Evolutionary conservation across 2,113 vertebrate genomes (phyloP).

Genomic region (Psettodes erumei): DNA sequence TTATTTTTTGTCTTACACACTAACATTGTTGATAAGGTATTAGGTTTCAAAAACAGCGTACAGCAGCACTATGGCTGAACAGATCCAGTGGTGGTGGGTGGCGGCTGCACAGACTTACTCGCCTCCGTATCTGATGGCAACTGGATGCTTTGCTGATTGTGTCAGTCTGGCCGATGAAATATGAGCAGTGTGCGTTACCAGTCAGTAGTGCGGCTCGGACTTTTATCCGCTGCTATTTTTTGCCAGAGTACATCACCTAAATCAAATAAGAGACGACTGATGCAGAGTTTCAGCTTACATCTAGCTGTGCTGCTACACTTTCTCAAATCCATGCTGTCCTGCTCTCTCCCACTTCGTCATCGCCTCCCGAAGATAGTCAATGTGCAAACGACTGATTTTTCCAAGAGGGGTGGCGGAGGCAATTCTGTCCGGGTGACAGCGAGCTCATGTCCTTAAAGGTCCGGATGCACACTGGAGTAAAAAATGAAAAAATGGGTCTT

Average conservation of each 20-base stretch:
- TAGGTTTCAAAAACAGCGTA: neutral
- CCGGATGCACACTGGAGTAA: too few relatives aligned
- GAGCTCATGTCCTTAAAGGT: neutral
- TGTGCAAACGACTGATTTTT: neutral
- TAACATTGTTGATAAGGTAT: neutral
- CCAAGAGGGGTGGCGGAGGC: too few relatives aligned
- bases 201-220: slow-evolving; percentile 1
- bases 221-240: slow-evolving; percentile 44
- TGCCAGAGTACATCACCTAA: slow-evolving; percentile 1
- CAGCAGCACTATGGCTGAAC: neutral
- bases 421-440: neutral
- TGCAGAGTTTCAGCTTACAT: slow-evolving; percentile 13
- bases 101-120: neutral
- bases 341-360: too few relatives aligned
- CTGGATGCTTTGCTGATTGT: neutral
- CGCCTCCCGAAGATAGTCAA: too few relatives aligned
- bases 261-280: slow-evolving; percentile 27
- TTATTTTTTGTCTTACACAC: neutral
- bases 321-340: neutral
- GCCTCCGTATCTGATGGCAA: slow-evolving; percentile 3
- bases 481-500: too few relatives aligned
- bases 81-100: neutral
- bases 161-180: slow-evolving; percentile 21
- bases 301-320: neutral
- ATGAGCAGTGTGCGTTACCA: slow-evolving; percentile 3